Conservation (phyloP, 2,797 vertebrate species). For the Melopsittacus undulatus region DNA sequence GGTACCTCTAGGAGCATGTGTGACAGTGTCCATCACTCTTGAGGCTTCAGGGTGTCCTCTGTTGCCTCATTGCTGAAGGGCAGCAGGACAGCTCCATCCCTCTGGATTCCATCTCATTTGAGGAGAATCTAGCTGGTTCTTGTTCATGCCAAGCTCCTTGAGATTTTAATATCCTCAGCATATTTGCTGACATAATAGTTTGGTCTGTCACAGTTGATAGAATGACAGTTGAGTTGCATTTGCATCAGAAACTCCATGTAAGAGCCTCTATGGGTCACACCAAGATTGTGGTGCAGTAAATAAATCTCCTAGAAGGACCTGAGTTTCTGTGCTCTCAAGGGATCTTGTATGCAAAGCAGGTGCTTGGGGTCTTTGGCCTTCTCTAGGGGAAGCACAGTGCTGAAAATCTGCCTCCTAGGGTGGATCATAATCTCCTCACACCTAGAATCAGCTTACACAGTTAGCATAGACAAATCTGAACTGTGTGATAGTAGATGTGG, state of each 20-base stretch:
- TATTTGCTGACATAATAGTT: not conserved
- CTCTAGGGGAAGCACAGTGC: not conserved
- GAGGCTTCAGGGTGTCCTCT: not conserved
- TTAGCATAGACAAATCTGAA: not conserved
- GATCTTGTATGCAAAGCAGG: not conserved
- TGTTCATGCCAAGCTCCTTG: not conserved
- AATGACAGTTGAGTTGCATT: not conserved
- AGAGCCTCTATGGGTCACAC: rapidly evolving
- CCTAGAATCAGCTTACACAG: not conserved
- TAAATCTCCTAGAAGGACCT: not conserved
- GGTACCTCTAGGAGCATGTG: not conserved
- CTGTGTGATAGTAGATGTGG: not conserved
- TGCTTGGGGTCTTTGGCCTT: not conserved
- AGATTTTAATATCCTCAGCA: not conserved
- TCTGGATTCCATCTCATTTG: not conserved
- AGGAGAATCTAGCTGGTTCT: not conserved
- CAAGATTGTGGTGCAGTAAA: not conserved
- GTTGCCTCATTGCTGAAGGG: not conserved
- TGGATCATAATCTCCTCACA: not conserved
- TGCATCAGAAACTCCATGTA: not conserved
- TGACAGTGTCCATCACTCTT: not conserved
- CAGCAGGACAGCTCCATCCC: not conserved
- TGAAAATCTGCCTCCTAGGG: not conserved
- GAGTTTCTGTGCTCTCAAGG: not conserved
- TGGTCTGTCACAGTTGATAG: not conserved